phyloP scores from a whole-genome alignment of 1,140 invertebrate genomes.

The Drosophila sproati region DNA sequence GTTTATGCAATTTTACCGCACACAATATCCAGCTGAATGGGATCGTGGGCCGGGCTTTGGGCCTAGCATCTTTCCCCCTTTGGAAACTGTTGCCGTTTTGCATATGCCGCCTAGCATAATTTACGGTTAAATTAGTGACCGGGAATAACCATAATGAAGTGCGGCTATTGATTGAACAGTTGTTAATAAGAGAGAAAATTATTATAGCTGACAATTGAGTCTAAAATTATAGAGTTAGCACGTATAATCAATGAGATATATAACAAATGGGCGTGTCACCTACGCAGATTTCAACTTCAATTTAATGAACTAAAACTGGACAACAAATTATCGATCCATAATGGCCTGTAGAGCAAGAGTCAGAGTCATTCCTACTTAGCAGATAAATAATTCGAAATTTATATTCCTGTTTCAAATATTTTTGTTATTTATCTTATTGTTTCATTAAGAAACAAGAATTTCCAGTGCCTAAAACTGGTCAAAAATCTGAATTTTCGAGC shows the following conservation, averaged over 20 bases:
- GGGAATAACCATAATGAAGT: constrained; percentile 41
- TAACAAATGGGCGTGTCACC: neutral
- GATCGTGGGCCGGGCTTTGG: constrained; percentile 19
- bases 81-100: constrained; percentile 60
- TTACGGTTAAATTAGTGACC: constrained; percentile 47
- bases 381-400: too few species aligned
- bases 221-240: neutral
- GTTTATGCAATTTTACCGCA: constrained; percentile 78
- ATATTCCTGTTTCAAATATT: too few species aligned
- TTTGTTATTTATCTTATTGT: too few species aligned
- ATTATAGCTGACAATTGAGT: constrained; percentile 2
- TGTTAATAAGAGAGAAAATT: constrained; percentile 21
- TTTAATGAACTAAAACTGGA: too few species aligned
- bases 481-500: too few species aligned
- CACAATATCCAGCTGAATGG: constrained; percentile 20
- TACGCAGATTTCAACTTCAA: too few species aligned
- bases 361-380: too few species aligned
- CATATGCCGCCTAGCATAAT: constrained; percentile 67
- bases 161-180: constrained; percentile 21
- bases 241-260: neutral
- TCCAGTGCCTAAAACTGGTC: too few species aligned
- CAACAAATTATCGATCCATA: too few species aligned
- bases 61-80: neutral
- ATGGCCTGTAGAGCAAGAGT: too few species aligned
- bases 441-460: too few species aligned